These are phyloP conservation scores for Odontothrips loti DNA, from an alignment of 2,888 invertebrate species.

Conservation along the genomic window DNA sequence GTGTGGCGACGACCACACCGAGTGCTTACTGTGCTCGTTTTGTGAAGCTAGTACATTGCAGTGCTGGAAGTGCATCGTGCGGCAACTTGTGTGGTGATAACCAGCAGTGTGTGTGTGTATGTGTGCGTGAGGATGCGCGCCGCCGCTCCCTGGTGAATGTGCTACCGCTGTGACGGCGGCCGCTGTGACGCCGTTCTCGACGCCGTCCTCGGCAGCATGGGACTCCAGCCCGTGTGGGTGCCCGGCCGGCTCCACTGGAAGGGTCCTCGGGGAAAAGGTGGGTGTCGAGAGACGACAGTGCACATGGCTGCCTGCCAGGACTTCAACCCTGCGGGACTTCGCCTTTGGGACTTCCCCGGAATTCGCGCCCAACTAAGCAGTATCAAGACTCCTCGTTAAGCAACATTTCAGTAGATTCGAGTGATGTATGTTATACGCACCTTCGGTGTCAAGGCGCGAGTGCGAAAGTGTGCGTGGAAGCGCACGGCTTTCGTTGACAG, in stretches of 20 bases:
- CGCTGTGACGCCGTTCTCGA: neutral
- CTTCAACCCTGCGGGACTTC: too few relatives aligned
- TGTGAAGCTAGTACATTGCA: too few relatives aligned
- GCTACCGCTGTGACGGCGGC: neutral
- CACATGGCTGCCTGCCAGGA: too few relatives aligned
- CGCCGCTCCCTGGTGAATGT: neutral
- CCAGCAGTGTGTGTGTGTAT: neutral
- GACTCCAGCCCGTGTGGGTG: conserved; percentile 18
- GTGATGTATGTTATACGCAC: too few relatives aligned
- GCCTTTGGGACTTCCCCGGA: too few relatives aligned
- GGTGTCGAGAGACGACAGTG: neutral
- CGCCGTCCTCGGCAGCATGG: neutral
- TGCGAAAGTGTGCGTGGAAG: too few relatives aligned
- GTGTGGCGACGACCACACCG: neutral
- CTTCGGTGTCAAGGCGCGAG: too few relatives aligned
- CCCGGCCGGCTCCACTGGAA: conserved; percentile 11
- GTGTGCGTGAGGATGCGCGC: neutral
- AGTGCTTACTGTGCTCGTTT: neutral
- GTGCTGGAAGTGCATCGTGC: too few relatives aligned
- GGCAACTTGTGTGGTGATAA: neutral
- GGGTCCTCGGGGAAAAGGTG: neutral
- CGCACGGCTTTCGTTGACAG: too few relatives aligned
- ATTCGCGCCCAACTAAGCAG: too few relatives aligned
- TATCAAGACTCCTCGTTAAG: too few relatives aligned
- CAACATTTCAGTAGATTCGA: too few relatives aligned